Percentiles rank a stretch among this genome's conserved stretches.
Evolutionary conservation across 1,140 invertebrate species (phyloP).

Genomic region (Formica exsecta): DNA sequence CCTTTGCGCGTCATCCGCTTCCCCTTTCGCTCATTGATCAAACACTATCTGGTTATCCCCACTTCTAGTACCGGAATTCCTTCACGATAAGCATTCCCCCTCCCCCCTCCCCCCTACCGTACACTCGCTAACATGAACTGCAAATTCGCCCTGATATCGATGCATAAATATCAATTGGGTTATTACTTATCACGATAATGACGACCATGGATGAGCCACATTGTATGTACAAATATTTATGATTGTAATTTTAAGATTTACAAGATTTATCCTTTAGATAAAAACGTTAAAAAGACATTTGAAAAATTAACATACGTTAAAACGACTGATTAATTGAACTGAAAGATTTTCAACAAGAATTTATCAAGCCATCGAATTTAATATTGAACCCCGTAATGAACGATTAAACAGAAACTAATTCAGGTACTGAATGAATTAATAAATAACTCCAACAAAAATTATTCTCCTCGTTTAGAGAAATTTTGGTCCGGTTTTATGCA

Average conservation of each 20-base stretch:
- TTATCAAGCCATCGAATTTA: not conserved
- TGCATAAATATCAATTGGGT: constrained; percentile 56
- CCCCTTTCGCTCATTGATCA: constrained; percentile 73
- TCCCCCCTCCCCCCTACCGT: too few species aligned
- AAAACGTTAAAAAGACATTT: not conserved
- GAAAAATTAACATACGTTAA: not conserved
- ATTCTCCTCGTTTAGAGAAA: not conserved
- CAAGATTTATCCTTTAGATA: not conserved
- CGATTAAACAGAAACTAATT: not conserved
- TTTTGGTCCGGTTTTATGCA: not conserved
- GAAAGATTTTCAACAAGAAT: not conserved
- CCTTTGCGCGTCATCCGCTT: not conserved
- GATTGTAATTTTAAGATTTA: constrained; percentile 72
- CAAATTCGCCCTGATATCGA: not conserved
- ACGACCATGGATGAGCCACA: not conserved
- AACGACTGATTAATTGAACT: not conserved
- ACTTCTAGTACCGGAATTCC: constrained; percentile 34
- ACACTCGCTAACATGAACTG: constrained; percentile 8
- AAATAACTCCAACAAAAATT: not conserved
- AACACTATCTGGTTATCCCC: constrained; percentile 72
- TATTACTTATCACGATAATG: constrained; percentile 72
- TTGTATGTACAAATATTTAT: constrained; percentile 3
- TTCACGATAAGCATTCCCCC: constrained; percentile 26
- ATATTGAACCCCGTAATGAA: not conserved
- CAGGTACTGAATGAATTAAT: not conserved